phyloP scores from a whole-genome alignment of 2,797 vertebrate species.

The Staurois parvus region DNA sequence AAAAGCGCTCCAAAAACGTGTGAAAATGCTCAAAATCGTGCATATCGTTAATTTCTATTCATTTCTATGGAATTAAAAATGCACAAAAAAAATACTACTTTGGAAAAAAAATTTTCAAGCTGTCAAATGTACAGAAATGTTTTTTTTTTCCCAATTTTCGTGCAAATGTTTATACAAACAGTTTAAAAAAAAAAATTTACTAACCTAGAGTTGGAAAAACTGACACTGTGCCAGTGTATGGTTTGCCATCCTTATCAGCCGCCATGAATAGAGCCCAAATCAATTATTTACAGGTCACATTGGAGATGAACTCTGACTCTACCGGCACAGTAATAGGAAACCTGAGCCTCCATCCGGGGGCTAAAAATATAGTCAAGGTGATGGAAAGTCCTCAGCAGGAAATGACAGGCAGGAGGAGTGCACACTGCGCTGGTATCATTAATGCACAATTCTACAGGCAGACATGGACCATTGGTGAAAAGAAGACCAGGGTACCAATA shows the following conservation, averaged over 20 bases:
- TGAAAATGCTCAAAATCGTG: too few relatives aligned
- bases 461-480: neutral
- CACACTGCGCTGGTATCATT: neutral
- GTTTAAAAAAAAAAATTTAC: too few relatives aligned
- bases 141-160: too few relatives aligned
- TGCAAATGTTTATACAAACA: too few relatives aligned
- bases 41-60: too few relatives aligned
- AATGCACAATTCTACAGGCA: neutral
- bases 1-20: too few relatives aligned
- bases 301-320: neutral
- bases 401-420: neutral
- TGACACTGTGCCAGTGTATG: neutral
- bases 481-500: too few relatives aligned
- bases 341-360: neutral
- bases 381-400: neutral
- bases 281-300: slow-evolving; percentile 46
- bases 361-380: neutral
- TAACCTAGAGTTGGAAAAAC: neutral
- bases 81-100: too few relatives aligned
- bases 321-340: neutral
- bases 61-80: too few relatives aligned
- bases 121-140: too few relatives aligned
- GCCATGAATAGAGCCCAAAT: neutral
- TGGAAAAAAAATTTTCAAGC: too few relatives aligned
- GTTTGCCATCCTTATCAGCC: neutral